A percentile compares a stretch with the other conserved stretches of the same genome.
Conservation (phyloP, 2,797 vertebrate genomes). For the Trachops cirrhosus region DNA sequence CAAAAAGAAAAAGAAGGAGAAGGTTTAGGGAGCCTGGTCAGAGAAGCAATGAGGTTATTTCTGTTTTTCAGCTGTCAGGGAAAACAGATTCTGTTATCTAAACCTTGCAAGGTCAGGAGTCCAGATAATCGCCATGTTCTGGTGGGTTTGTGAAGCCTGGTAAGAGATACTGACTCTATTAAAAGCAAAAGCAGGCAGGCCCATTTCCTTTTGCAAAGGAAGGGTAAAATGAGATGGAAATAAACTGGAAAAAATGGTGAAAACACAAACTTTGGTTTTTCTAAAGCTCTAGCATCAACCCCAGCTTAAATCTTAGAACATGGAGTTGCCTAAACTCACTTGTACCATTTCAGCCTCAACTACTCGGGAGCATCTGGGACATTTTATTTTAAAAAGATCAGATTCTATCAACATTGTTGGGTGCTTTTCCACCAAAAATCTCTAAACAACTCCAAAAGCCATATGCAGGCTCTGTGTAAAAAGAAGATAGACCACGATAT, state of each 20-base stretch:
- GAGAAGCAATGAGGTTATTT: background rate
- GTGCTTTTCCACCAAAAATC: slow-evolving; percentile 10
- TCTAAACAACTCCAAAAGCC: background rate
- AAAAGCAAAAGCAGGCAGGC: background rate
- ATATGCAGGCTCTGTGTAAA: background rate
- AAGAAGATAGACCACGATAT: background rate
- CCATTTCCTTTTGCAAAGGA: background rate
- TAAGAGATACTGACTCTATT: background rate
- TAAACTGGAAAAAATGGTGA: background rate
- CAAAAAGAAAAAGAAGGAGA: slow-evolving; percentile 18
- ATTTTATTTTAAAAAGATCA: background rate
- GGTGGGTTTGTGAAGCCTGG: background rate
- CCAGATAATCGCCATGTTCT: background rate
- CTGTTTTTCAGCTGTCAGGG: background rate
- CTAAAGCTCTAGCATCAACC: background rate
- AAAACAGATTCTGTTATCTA: slow-evolving; percentile 37
- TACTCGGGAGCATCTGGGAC: background rate
- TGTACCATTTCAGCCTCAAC: background rate
- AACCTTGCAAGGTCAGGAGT: background rate
- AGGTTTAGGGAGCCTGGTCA: background rate
- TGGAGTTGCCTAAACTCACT: background rate
- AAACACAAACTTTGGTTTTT: background rate
- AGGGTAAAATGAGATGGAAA: background rate
- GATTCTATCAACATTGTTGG: background rate
- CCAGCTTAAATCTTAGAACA: background rate